Percentiles rank a stretch among this genome's conserved stretches.
These are phyloP conservation scores for Cheumatopsyche charites DNA, from an alignment of 1,140 invertebrate species.

Conservation along the genomic window DNA sequence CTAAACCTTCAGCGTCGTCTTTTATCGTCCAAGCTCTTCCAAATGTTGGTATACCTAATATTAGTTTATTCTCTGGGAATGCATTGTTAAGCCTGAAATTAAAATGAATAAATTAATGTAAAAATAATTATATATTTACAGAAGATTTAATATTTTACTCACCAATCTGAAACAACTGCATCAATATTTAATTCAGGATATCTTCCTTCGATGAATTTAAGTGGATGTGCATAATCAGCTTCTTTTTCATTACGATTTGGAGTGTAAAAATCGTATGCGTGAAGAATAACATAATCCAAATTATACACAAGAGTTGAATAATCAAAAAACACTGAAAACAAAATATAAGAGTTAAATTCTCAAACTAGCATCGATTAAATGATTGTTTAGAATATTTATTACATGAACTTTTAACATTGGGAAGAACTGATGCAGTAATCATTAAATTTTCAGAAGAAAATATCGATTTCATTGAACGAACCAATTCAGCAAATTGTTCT, in stretches of 20 bases:
- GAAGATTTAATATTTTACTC: too few relatives aligned
- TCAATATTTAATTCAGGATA: conserved; percentile 71
- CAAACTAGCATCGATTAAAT: too few relatives aligned
- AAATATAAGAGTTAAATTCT: too few relatives aligned
- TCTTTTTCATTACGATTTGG: conserved; percentile 75
- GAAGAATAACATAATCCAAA: conserved; percentile 80
- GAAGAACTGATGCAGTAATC: conserved; percentile 72
- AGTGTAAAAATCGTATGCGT: conserved; percentile 80
- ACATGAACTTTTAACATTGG: conserved; percentile 78
- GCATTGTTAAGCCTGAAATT: conserved; percentile 67
- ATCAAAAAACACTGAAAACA: conserved; percentile 76
- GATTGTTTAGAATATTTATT: conserved; percentile 49
- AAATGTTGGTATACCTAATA: conserved; percentile 82
- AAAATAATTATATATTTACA: background rate
- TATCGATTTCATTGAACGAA: conserved; percentile 78
- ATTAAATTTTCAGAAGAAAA: conserved; percentile 67
- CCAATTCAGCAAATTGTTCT: conserved; percentile 74
- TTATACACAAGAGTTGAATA: conserved; percentile 71
- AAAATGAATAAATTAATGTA: too few relatives aligned
- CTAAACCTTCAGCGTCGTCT: conserved; percentile 74
- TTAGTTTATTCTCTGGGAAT: conserved; percentile 74
- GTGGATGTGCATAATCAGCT: conserved; percentile 74
- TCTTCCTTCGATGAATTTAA: conserved; percentile 73
- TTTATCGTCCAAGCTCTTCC: conserved; percentile 84
- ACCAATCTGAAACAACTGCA: conserved; percentile 67